Percentiles rank a stretch among this genome's conserved stretches.
These are phyloP conservation scores for Phyto melanocephala DNA, from an alignment of 2,888 invertebrate species.

Conservation along the genomic window DNA sequence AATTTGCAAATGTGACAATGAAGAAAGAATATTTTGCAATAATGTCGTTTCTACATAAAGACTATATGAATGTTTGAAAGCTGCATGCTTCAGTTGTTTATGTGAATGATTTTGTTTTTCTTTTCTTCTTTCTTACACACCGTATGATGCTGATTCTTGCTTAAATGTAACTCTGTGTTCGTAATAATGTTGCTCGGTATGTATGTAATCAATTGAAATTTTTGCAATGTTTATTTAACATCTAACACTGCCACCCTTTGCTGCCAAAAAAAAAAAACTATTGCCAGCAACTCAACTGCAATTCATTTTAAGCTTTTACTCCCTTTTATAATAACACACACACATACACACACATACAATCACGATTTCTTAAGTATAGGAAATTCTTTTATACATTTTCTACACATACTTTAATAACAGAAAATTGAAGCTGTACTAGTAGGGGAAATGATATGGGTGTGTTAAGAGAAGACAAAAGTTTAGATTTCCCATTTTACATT, in stretches of 20 bases:
- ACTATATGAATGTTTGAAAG: neutral
- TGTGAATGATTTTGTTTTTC: neutral
- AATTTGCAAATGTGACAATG: constrained; percentile 60
- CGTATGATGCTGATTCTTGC: neutral
- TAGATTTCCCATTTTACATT: neutral
- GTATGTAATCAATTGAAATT: constrained; percentile 47
- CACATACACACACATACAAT: neutral
- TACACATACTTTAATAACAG: constrained; percentile 9
- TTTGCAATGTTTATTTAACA: constrained; percentile 54
- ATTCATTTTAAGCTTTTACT: constrained; percentile 26
- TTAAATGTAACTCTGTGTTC: neutral
- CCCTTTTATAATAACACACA: neutral
- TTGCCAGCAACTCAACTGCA: constrained; percentile 15
- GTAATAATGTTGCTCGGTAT: neutral
- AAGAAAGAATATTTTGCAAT: constrained; percentile 41
- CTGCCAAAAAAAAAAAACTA: neutral
- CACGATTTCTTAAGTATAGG: neutral
- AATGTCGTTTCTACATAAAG: constrained; percentile 28
- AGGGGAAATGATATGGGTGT: neutral
- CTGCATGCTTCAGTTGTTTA: too few species aligned
- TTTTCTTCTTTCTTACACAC: neutral
- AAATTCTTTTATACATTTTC: constrained; percentile 8
- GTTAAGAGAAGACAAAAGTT: neutral
- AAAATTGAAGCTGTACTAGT: neutral
- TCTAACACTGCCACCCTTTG: neutral